Evolutionary conservation across 92 coral and sea anemone species (phyloP).

Genomic region (Phenganax subtilis): DNA sequence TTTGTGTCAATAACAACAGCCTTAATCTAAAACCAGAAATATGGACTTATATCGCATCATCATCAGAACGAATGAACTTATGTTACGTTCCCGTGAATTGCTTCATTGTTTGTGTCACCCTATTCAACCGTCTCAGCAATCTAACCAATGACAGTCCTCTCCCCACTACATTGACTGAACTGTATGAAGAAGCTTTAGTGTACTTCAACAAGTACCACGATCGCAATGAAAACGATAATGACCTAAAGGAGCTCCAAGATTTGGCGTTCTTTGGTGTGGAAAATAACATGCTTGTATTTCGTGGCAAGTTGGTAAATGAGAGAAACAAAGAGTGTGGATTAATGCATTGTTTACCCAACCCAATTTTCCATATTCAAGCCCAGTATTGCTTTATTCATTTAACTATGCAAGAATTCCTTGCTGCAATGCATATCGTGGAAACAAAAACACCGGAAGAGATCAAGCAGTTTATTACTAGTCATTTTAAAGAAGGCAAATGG

Average conservation of each 20-base stretch:
- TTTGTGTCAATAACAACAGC: conserved; percentile 13
- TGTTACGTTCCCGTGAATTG: conserved; percentile 62
- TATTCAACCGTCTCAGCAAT: background rate
- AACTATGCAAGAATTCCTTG: conserved; percentile 28
- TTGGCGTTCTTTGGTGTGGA: conserved; percentile 18
- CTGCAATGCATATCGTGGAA: background rate
- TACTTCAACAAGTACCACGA: background rate
- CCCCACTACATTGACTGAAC: conserved; percentile 12
- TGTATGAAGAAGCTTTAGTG: background rate
- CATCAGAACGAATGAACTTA: conserved; percentile 38
- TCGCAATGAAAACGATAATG: background rate
- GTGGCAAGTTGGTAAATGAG: background rate
- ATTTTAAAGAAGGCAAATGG: background rate
- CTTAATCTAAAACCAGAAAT: background rate
- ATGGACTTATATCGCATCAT: background rate
- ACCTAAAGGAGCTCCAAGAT: background rate
- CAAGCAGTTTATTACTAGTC: background rate
- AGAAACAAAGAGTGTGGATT: background rate
- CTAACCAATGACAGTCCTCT: background rate
- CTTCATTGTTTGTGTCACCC: conserved; percentile 38
- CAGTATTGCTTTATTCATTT: conserved; percentile 19
- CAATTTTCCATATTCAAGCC: background rate
- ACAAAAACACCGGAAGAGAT: background rate
- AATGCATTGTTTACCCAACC: background rate
- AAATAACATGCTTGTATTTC: background rate